phyloP scores from a whole-genome alignment of 2,113 vertebrate genomes.

The Nannobrachium achirus region DNA sequence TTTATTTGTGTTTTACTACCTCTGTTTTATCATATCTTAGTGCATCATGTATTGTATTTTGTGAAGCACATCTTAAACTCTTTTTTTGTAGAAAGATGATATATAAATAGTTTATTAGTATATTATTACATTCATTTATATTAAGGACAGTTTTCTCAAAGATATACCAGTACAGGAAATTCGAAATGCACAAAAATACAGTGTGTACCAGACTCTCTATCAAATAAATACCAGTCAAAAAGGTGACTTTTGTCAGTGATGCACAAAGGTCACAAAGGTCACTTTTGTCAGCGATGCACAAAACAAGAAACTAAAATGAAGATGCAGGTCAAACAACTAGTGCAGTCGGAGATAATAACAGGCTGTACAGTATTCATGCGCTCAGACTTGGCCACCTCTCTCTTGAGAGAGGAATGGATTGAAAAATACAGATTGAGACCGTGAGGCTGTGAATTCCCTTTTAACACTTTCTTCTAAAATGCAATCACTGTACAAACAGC shows the following conservation, averaged over 20 bases:
- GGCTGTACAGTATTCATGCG: not conserved
- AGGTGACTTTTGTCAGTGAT: not conserved
- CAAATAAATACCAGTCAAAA: conserved; percentile 26
- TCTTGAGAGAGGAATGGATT: not conserved
- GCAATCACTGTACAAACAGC: not conserved
- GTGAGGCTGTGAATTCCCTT: not conserved
- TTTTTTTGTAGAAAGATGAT: too few relatives aligned
- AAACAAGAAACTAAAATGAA: not conserved
- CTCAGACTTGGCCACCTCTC: not conserved
- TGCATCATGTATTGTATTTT: too few relatives aligned
- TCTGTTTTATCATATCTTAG: too few relatives aligned
- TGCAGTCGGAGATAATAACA: not conserved
- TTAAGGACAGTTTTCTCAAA: not conserved
- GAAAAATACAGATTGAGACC: not conserved
- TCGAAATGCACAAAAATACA: conserved; percentile 18
- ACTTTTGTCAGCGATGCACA: not conserved
- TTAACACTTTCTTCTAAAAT: conserved; percentile 20
- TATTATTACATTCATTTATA: not conserved
- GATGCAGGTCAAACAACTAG: not conserved
- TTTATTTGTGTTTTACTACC: too few relatives aligned
- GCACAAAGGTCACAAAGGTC: conserved; percentile 1
- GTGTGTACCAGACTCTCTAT: not conserved
- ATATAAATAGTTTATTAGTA: too few relatives aligned
- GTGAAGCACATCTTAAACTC: too few relatives aligned
- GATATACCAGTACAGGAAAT: not conserved